Evolutionary conservation across 2,888 invertebrate species (phyloP), one percentile per base, ranked within the genome.

Genomic region (Cryptocephalus moraei): DNA sequence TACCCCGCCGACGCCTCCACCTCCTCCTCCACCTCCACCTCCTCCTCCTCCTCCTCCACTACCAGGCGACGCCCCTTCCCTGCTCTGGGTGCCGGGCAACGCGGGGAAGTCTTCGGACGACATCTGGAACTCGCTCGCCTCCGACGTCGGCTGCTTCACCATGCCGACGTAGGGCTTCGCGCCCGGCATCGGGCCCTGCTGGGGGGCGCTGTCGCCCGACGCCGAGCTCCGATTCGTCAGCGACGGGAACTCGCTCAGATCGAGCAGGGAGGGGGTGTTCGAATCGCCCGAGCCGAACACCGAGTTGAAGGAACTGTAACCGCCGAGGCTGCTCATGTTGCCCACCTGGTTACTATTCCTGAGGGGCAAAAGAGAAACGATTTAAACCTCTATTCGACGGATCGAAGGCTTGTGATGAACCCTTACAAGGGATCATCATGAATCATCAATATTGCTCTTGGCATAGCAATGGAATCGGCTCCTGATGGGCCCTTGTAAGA

Each of bases 71-170:
- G 81, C 76, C 48, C 80, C 81, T 59, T 81, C 82, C n/a, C 80
- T 76, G 62, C 77, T 80, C 40, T 87, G 86, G 58, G 91, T 91
- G 63, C 97, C 97, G 57, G 97, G 99, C 68, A 99, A 77, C 70
- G 99, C 99, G 62, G 99, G 99, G 75, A 99, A 99, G 76, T 99
- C 99, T 76, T 99, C 97, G 62, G 89, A 92, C 64, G 95, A 95
- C 86, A 99, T 99, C 66, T 92, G 90, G 75, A 93, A 93, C 75
- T 93, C 92, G 57, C 86, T 90, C 66, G 91, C 82, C 73, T 92
- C 92, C 44, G 88, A 82, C 65, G 90, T 88, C 55, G 92, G 92
- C 52, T 60, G 60, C 75, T 93, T 93, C 61, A 92, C 91, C 91
- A 92, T 91, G 69, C 91, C 91, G 73, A 91, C 91, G 78, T 91